Evolutionary conservation across 2,888 invertebrate species (phyloP).

Genomic region (Xestoiulus laeticollis): DNA sequence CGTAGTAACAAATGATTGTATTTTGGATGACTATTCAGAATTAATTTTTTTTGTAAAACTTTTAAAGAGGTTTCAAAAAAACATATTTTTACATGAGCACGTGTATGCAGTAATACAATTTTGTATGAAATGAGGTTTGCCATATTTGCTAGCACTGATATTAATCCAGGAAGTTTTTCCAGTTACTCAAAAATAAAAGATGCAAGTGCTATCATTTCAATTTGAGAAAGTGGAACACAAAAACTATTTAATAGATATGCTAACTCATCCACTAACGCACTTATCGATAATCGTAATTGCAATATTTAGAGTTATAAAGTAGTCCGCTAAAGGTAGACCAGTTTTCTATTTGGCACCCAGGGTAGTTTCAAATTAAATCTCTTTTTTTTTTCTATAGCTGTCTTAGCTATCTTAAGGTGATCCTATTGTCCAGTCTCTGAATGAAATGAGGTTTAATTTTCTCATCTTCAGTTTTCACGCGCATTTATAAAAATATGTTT

Average conservation of each 20-base stretch:
- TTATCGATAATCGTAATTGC: background rate
- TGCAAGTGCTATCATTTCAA: background rate
- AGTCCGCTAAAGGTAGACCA: background rate
- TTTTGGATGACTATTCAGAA: too few species aligned
- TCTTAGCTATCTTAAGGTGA: too few species aligned
- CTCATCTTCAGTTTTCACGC: too few species aligned
- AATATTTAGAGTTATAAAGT: background rate
- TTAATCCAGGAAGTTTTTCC: constrained; percentile 17
- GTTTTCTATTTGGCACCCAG: background rate
- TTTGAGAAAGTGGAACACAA: constrained; percentile 14
- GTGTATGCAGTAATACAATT: too few species aligned
- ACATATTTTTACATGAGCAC: too few species aligned
- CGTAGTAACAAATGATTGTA: too few species aligned
- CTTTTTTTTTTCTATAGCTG: too few species aligned
- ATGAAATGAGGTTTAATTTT: too few species aligned
- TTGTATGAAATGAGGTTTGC: background rate
- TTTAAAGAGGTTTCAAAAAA: background rate
- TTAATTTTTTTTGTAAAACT: background rate
- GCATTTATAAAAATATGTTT: too few species aligned
- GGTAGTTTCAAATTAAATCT: too few species aligned
- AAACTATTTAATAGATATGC: background rate
- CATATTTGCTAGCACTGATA: background rate
- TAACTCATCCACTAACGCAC: background rate
- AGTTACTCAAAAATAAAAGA: background rate
- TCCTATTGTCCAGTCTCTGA: too few species aligned